Conservation (phyloP, 2,113 vertebrate genomes). For the Dendropsophus ebraccatus region DNA sequence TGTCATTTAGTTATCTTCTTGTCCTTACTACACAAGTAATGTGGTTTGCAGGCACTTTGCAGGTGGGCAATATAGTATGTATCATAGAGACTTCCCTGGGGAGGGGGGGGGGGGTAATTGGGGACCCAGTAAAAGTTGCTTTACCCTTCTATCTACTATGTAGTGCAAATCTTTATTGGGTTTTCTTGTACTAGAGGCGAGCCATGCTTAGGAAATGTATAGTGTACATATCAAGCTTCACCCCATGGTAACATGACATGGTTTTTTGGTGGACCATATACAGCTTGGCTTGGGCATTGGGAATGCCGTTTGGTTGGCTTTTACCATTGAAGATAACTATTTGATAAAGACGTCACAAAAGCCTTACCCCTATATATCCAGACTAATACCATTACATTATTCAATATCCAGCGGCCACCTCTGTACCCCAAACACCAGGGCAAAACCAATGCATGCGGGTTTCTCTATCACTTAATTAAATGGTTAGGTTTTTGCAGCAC, state of each 20-base stretch:
- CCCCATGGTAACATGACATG: too few species aligned
- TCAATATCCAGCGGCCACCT: neutral
- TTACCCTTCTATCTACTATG: too few species aligned
- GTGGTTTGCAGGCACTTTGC: too few species aligned
- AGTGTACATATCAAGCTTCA: too few species aligned
- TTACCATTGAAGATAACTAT: neutral
- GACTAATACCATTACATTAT: neutral
- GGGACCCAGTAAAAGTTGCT: too few species aligned
- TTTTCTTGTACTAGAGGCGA: too few species aligned
- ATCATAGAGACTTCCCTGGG: too few species aligned
- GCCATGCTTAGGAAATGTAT: too few species aligned
- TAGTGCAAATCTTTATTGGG: neutral
- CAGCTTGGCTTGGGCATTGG: neutral
- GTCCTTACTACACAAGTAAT: neutral
- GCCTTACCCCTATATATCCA: neutral
- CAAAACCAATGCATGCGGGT: constrained; percentile 74
- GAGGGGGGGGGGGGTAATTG: too few species aligned
- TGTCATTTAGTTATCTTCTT: neutral
- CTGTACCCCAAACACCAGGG: constrained; percentile 49
- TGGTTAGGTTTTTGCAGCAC: constrained; percentile 85
- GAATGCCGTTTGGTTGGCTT: neutral
- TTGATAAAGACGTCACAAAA: neutral
- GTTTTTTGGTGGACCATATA: neutral
- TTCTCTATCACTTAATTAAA: constrained; percentile 88
- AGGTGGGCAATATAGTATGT: neutral